Evolutionary conservation across 2,797 vertebrate genomes (phyloP), one percentile per base, ranked within the genome.

Genomic region (Phataginus tetradactyla): DNA sequence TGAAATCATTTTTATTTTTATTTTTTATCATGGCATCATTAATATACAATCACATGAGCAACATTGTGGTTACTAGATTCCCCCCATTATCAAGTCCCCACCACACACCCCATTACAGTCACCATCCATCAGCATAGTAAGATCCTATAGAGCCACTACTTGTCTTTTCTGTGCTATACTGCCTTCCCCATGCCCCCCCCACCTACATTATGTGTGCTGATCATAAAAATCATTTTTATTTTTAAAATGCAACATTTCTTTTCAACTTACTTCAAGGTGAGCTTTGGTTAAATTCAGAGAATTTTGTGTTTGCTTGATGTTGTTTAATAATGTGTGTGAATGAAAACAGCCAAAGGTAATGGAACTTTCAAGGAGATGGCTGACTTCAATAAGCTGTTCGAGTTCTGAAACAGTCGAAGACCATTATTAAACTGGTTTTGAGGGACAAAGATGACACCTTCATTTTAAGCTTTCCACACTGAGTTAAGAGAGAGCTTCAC

Each of bases 301-400:
- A 34, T 87, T 53, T 69, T 96, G n/a, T 13, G 8, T 86, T 88
- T 89, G 17, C 29, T 90, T 59, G 9, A 64, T 61, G 27, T 61
- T 80, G 17, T 84, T 91, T 83, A 89, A 77, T 80, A 78, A 92
- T 45, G 32, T 86, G 21, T 92, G 12, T 86, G 68, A 85, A 90
- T 78, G 45, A 95, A 94, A 96, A 92, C 37, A 94, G 51, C 51
- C 72, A 45, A 39, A 87, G 42, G 55, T 77, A 90, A 87, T 57
- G 42, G 55, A 86, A 75, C 11, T 86, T 80, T 81, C 51, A 78
- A 87, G 37, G 68, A 90, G 34, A 90, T 13, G 77, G 66, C 14
- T 71, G 45, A 64, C 51, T 87, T 90, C 53, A 91, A 15, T 80
- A 34, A 95, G 32, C 25, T 13, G 32, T 17, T 8, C 4, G 29